These are phyloP conservation scores for Macquaria ambigua DNA, from an alignment of 2,113 vertebrate genomes.

Conservation along the genomic window DNA sequence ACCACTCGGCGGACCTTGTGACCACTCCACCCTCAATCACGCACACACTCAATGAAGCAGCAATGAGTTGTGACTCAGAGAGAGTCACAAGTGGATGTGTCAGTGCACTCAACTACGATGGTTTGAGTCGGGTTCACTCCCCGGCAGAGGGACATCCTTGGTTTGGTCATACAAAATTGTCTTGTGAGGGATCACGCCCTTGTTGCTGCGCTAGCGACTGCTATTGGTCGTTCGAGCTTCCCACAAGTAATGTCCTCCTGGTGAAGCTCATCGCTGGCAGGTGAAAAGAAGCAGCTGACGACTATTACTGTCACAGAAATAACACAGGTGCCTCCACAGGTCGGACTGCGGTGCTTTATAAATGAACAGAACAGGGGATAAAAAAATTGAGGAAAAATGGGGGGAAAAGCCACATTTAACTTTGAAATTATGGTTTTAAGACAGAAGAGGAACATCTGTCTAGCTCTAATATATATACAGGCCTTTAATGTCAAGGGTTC, in stretches of 20 bases:
- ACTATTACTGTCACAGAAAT: not conserved
- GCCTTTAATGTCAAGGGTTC: not conserved
- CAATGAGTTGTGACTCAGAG: constrained; percentile 14
- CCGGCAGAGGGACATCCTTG: not conserved
- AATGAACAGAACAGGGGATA: not conserved
- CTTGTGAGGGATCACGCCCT: not conserved
- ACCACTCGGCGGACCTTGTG: constrained; percentile 43
- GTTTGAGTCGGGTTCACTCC: not conserved
- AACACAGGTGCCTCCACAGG: not conserved
- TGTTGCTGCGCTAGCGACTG: not conserved
- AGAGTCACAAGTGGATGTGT: constrained; percentile 27
- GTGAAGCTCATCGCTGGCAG: constrained; percentile 10
- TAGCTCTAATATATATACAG: not conserved
- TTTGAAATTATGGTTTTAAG: not conserved
- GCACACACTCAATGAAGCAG: not conserved
- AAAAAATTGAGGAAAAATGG: not conserved
- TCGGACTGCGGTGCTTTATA: not conserved
- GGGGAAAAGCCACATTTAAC: not conserved
- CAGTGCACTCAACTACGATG: not conserved
- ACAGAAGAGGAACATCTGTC: not conserved
- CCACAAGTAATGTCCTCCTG: not conserved
- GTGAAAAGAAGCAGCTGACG: constrained; percentile 24
- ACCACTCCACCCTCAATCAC: constrained; percentile 35
- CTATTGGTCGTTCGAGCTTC: not conserved
- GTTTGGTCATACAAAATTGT: not conserved